These are phyloP conservation scores for Ispidina picta DNA, from an alignment of 2,797 vertebrate species.

Conservation along the genomic window DNA sequence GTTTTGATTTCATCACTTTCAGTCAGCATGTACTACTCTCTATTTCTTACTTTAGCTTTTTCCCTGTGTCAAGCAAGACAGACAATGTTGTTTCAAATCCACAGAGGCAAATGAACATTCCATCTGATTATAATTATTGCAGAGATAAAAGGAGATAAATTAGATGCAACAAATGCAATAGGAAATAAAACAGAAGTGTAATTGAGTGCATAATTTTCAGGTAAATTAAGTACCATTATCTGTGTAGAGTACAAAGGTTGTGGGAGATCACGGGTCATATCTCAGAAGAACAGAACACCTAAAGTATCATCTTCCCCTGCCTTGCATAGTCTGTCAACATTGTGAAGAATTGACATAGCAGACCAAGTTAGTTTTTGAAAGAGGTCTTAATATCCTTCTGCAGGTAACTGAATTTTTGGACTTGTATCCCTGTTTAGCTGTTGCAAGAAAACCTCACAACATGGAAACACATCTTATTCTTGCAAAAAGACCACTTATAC, in stretches of 20 bases:
- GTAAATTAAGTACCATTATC: background rate
- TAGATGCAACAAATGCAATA: background rate
- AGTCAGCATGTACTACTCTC: background rate
- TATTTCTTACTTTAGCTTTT: slow-evolving; percentile 15
- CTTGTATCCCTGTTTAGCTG: background rate
- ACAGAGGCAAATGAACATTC: slow-evolving; percentile 1
- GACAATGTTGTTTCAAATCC: slow-evolving; percentile 12
- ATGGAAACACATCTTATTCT: background rate
- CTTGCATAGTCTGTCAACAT: background rate
- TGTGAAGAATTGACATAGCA: background rate
- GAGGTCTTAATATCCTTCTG: background rate
- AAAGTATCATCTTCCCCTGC: background rate
- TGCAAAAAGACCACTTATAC: background rate
- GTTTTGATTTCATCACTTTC: background rate
- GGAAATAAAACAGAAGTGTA: background rate
- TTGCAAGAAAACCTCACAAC: background rate
- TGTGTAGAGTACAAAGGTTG: background rate
- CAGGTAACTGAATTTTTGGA: background rate
- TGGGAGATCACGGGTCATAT: background rate
- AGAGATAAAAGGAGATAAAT: background rate
- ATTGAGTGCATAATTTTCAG: background rate
- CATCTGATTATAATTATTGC: background rate
- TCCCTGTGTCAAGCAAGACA: background rate
- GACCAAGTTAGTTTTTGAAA: background rate
- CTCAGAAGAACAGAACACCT: background rate